A percentile compares a stretch with the other conserved stretches of the same genome.
Conservation (phyloP, 2,888 invertebrate genomes). For the Dynastes grantii region DNA sequence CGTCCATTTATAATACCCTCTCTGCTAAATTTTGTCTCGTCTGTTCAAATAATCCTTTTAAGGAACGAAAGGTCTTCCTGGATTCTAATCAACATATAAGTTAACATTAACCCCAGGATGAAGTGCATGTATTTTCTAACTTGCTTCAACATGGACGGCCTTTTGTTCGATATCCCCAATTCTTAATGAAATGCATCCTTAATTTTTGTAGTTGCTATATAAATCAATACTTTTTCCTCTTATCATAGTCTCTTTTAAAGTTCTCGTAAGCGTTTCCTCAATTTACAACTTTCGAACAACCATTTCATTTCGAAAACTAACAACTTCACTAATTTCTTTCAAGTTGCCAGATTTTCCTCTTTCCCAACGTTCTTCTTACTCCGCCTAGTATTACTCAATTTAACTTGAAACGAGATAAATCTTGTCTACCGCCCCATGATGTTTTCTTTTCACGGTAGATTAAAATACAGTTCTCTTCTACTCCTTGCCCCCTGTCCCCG, state of each 20-base stretch:
- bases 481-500: background rate
- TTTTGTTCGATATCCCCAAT: too few relatives aligned
- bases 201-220: too few relatives aligned
- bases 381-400: constrained; percentile 22
- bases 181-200: too few relatives aligned
- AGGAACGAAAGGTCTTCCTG: too few relatives aligned
- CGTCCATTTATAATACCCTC: too few relatives aligned
- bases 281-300: constrained; percentile 27
- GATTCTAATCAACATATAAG: too few relatives aligned
- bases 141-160: too few relatives aligned
- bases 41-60: too few relatives aligned
- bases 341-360: background rate
- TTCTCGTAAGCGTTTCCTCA: background rate
- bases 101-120: too few relatives aligned
- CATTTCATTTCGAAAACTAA: constrained; percentile 28
- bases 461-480: constrained; percentile 1
- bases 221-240: background rate
- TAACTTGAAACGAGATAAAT: constrained; percentile 29
- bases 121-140: too few relatives aligned
- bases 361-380: background rate
- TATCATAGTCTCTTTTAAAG: background rate
- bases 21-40: too few relatives aligned
- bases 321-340: constrained; percentile 34
- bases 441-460: constrained; percentile 19
- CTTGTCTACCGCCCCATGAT: background rate